A percentile compares a stretch with the other conserved stretches of the same genome.
Conservation (phyloP, 2,113 vertebrate genomes). For the Varanus salvator region DNA sequence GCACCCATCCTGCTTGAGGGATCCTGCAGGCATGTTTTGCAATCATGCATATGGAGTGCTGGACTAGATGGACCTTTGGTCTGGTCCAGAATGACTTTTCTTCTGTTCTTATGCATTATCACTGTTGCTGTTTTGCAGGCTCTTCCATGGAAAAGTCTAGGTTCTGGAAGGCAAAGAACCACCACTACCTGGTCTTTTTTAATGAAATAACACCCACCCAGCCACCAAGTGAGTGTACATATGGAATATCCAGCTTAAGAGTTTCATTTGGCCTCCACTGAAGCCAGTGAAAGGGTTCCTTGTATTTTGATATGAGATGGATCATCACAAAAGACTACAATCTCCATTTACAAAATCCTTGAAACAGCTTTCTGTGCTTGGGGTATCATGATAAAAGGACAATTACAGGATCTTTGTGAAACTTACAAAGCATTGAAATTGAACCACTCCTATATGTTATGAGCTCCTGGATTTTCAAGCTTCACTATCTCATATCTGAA, state of each 20-base stretch:
- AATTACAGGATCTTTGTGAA: slow-evolving; percentile 13
- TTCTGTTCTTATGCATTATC: no score
- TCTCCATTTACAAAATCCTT: slow-evolving; percentile 32
- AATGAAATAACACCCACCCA: not conserved
- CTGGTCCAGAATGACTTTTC: no score
- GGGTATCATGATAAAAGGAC: slow-evolving; percentile 31
- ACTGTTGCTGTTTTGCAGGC: not conserved
- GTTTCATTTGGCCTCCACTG: not conserved
- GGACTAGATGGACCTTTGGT: no score
- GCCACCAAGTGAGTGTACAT: not conserved
- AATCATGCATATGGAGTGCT: no score
- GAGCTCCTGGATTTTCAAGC: not conserved
- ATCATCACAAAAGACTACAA: slow-evolving; percentile 18
- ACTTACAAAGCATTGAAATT: not conserved
- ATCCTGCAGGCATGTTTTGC: no score
- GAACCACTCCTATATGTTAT: not conserved
- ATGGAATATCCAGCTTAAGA: not conserved
- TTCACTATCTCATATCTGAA: not conserved
- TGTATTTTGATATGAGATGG: slow-evolving; percentile 11
- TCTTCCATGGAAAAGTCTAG: not conserved
- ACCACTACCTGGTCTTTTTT: not conserved
- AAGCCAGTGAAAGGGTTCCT: not conserved
- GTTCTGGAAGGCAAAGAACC: not conserved
- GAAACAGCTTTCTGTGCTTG: not conserved
- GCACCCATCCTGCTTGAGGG: no score